Conservation (phyloP, 2,113 vertebrate species). For the Dolichotis patagonum region DNA sequence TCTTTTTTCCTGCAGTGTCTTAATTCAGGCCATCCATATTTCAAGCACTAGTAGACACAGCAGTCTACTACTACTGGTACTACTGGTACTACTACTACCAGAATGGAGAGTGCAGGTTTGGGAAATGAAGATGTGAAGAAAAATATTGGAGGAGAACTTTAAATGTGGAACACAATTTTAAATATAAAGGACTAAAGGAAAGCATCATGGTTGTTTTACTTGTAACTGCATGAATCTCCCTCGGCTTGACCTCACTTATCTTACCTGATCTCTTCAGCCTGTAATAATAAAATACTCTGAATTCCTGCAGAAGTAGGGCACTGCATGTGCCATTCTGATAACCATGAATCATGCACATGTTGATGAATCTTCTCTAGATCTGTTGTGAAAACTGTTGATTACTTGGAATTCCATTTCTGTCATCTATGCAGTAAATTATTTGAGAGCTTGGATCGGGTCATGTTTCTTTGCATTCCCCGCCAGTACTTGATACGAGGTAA, state of each 20-base stretch:
- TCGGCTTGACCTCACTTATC: background rate
- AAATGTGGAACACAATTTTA: background rate
- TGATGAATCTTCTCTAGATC: background rate
- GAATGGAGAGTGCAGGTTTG: background rate
- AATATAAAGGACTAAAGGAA: background rate
- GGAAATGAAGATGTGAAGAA: background rate
- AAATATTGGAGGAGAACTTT: background rate
- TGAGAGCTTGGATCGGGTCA: background rate
- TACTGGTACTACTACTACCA: no score
- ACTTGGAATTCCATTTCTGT: background rate
- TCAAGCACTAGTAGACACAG: background rate
- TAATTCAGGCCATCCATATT: background rate
- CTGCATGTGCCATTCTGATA: background rate
- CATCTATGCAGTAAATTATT: background rate
- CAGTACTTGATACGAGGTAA: background rate
- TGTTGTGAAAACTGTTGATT: background rate
- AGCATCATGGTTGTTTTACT: background rate
- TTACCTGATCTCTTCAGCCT: background rate
- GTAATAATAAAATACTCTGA: background rate
- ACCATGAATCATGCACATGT: background rate
- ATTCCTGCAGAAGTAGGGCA: background rate
- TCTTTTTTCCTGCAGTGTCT: background rate
- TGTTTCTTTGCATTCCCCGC: conserved; percentile 47
- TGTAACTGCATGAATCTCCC: background rate
- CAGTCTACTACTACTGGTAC: no score